Evolutionary conservation across 2,797 vertebrate genomes (phyloP).

Genomic region (Lithobates pipiens): DNA sequence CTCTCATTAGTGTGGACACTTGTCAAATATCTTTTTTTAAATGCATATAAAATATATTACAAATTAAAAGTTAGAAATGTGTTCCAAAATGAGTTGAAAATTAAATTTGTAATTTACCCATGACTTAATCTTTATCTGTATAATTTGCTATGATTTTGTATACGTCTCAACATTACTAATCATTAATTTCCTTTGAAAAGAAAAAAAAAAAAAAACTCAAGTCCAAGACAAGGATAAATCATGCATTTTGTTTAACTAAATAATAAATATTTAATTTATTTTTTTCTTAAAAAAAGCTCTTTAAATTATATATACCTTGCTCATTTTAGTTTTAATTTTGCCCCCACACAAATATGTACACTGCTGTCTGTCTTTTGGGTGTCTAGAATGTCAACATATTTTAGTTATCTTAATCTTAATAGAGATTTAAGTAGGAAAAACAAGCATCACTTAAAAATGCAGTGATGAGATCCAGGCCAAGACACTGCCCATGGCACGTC

Average conservation of each 20-base stretch:
- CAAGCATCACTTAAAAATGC: conserved; percentile 46
- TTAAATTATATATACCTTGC: neutral
- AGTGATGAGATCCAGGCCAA: conserved; percentile 37
- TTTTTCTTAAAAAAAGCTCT: neutral
- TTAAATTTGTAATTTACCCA: neutral
- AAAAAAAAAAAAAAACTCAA: neutral
- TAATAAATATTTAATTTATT: neutral
- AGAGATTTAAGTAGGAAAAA: conserved; percentile 44
- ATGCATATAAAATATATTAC: too few relatives aligned
- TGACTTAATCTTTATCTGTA: neutral
- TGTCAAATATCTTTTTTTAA: neutral
- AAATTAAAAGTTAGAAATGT: neutral
- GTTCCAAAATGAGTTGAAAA: too few relatives aligned
- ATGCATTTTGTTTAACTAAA: neutral
- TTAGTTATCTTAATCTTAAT: conserved; percentile 44
- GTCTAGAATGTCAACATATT: conserved; percentile 50
- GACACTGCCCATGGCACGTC: neutral
- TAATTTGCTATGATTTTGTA: too few relatives aligned
- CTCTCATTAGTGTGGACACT: neutral
- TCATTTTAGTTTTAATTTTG: neutral
- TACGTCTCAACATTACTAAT: neutral
- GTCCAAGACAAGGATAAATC: neutral
- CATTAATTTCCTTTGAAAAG: neutral
- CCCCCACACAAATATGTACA: conserved; percentile 6
- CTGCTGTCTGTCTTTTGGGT: conserved; percentile 21